These are phyloP conservation scores for Malacoraja senta DNA, from an alignment of 2,797 vertebrate species.

Conservation along the genomic window DNA sequence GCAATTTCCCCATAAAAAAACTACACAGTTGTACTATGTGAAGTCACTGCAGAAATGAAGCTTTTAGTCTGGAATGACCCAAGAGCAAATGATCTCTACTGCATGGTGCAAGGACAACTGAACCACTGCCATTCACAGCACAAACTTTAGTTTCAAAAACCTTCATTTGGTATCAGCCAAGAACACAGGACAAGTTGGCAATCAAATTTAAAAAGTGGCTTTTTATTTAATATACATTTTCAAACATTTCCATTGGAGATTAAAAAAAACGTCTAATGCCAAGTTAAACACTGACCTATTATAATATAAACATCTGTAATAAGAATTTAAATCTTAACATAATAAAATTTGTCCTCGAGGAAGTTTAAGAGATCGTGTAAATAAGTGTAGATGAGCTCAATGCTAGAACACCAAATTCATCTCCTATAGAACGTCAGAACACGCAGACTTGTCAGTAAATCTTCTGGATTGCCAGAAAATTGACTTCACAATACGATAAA, in stretches of 20 bases:
- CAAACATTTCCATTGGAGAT: conserved; percentile 20
- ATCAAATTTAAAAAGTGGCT: background rate
- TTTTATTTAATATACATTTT: conserved; percentile 36
- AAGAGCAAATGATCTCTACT: too few relatives aligned
- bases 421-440: background rate
- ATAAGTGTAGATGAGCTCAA: background rate
- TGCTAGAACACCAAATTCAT: background rate
- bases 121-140: too few relatives aligned
- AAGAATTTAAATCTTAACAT: background rate
- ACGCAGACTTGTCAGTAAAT: background rate
- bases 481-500: background rate
- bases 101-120: too few relatives aligned
- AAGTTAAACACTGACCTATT: background rate
- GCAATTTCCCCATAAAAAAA: too few relatives aligned
- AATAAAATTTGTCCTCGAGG: background rate
- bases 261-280: background rate
- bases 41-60: too few relatives aligned
- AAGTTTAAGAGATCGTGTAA: background rate
- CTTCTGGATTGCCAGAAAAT: background rate
- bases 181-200: background rate
- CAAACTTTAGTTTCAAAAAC: too few relatives aligned
- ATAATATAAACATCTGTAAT: background rate
- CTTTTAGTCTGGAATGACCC: too few relatives aligned
- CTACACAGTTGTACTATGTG: too few relatives aligned
- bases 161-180: background rate